Percentiles rank a stretch among this genome's conserved stretches.
Evolutionary conservation across 2,888 invertebrate genomes (phyloP).

Genomic region (Mesodorylaimus sp.): DNA sequence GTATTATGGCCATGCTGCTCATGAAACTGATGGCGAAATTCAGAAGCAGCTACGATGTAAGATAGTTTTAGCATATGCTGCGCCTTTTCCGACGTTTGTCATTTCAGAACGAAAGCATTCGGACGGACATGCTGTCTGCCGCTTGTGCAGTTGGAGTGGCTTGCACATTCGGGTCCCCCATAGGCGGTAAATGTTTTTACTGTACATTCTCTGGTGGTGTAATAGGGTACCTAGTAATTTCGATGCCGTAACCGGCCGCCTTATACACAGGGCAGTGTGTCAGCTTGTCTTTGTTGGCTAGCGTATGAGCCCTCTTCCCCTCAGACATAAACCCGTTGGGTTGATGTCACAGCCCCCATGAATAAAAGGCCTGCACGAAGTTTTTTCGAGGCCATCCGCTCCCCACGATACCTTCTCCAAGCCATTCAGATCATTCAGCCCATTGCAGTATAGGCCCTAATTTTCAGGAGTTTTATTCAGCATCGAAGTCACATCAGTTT

Average conservation of each 20-base stretch:
- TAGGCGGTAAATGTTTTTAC: slow-evolving; percentile 51
- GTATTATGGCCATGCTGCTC: slow-evolving; percentile 76
- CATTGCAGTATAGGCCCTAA: too few relatives aligned
- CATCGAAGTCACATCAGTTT: slow-evolving; percentile 95
- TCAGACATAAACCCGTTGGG: too few relatives aligned
- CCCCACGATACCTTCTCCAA: too few relatives aligned
- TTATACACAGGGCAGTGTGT: too few relatives aligned
- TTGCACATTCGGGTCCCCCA: slow-evolving; percentile 85
- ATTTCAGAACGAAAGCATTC: slow-evolving; percentile 37
- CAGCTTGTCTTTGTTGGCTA: neutral
- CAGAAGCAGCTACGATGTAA: slow-evolving; percentile 60
- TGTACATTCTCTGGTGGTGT: too few relatives aligned
- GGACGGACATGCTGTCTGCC: slow-evolving; percentile 83
- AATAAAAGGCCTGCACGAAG: too few relatives aligned
- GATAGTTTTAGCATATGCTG: neutral
- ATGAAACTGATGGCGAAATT: slow-evolving; percentile 81
- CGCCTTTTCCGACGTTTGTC: neutral
- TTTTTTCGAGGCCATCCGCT: too few relatives aligned
- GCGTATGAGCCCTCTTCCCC: too few relatives aligned
- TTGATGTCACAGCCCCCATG: too few relatives aligned
- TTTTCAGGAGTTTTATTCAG: slow-evolving; percentile 72
- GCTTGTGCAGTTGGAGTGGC: slow-evolving; percentile 90
- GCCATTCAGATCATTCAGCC: too few relatives aligned
- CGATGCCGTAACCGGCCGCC: too few relatives aligned
- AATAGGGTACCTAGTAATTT: neutral